Evolutionary conservation across 1,140 invertebrate genomes (phyloP), one percentile per base, ranked within the genome.

Genomic region (Neodiprion virginianus): DNA sequence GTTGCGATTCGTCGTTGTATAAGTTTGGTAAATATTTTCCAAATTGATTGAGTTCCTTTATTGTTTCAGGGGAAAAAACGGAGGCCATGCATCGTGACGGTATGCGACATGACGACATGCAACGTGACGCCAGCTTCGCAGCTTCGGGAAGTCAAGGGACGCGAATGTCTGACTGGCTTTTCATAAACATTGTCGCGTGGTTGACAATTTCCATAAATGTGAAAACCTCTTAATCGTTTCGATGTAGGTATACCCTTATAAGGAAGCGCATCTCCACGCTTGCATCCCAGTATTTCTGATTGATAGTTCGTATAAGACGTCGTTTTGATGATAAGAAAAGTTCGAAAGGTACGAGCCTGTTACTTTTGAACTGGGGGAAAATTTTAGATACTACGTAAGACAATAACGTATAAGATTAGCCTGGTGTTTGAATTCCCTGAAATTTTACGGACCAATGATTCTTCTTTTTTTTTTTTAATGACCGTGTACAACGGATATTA

Each of bases 81-180:
- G 88, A 89, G 78, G 88, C 88, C 65, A 89, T 89, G 87, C 88
- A 88, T 81, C 83, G 84, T 69, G 86, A 88, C 77, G 83, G 28
- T 40, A 89, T 89, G 87, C 88, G 88, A 82, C 83, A 84, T 71
- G 86, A 88, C 77, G 83, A 82, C 67, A 89, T 89, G 87, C 88
- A 88, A 82, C 83, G 85, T 71, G 86, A 88, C 77, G 83, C 83
- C 67, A 80, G 78, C 72, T 86, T 84, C 79, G 72, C 79, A 74
- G 80, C 76, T 83, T 48, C 61, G 17, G n/a, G 66, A 10, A 21
- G 72, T 40, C 72, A 1, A 67, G 53, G 48, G 48, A 72, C 14
- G 9, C 69, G 53, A 8, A 61, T 61, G n/a, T 61, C 53, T 7
- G 8, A 17, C n/a, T 61, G 53, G 53, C 11, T 61, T 61, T 61